Base-by-base conservation (phyloP, 2,113 vertebrate genomes). In the Pelmatolapia mariae region DNA sequence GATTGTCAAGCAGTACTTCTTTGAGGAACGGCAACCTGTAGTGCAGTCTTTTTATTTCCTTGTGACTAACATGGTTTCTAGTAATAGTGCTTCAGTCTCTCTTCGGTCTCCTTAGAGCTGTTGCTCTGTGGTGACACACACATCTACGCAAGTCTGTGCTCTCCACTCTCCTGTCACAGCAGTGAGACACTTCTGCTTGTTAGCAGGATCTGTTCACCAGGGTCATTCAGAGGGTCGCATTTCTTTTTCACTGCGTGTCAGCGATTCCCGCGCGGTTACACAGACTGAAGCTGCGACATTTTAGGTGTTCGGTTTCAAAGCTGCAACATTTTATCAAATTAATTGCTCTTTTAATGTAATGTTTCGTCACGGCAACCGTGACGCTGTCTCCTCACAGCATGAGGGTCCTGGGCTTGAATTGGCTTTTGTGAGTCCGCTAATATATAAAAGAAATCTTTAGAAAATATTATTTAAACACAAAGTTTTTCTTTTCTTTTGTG, bases 31-130 rank as follows among this genome's bases (percentile, higher is more conserved):
- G 79, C 82, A 80, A 63, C 79, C 38, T 22, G 16, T 47, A 81
- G 10, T 50, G 8, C 19, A 4, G 6, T 73, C 31, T 80, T 52
- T 91, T 63, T 45, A 53, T 82, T 43, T 59, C 56, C 61, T 43
- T 19, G 10, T 33, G 10, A 80, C 83, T 80, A 82, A 89, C 66
- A 38, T 40, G 36, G 40, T 45, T 59, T 79, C 84, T 91, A 92
- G 90, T 93, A 92, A 93, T n/a, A 86, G 76, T 26, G 61, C 53
- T 56, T 81, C 83, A 63, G 10, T 16, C 22, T 88, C 63, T 45
- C 36, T 82, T 52, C 13, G 5, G 43, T 45, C 38, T 73, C 80
- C 45, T 63, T 57, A 16, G 63, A 86, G 80, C 38, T 47, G 16
- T 85, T 84, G 59, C 56, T 79, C 33, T 87, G 79, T 18, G 29